Evolutionary conservation across 2,888 invertebrate species (phyloP).

Genomic region (Eupithecia insigniata): DNA sequence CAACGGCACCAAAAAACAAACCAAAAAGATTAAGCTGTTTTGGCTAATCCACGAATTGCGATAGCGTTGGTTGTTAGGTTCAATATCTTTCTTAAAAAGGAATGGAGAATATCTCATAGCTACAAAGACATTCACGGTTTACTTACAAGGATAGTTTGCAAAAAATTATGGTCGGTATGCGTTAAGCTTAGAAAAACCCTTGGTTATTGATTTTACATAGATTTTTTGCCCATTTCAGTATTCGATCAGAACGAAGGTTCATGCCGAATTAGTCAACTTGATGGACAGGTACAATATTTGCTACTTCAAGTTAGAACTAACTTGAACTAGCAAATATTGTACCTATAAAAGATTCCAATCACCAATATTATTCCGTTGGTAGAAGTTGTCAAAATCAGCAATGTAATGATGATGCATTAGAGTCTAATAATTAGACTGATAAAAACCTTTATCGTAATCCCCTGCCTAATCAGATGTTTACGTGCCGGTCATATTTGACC

Average conservation of each 20-base stretch:
- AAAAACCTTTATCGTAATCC: background rate
- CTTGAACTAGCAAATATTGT: no score
- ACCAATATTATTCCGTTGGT: background rate
- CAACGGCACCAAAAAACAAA: no score
- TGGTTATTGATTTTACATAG: no score
- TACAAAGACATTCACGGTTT: background rate
- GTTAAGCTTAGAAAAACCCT: background rate
- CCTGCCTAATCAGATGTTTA: background rate
- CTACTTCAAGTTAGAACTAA: no score
- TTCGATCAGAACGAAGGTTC: background rate
- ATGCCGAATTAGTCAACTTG: background rate
- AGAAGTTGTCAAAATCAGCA: conserved; percentile 2
- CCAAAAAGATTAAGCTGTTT: no score
- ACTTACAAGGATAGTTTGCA: background rate
- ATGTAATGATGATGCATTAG: no score
- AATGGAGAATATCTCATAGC: background rate
- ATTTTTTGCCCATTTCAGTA: no score
- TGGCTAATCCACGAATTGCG: no score
- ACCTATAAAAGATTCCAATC: no score
- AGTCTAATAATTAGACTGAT: background rate
- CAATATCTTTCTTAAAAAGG: background rate
- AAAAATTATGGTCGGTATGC: background rate
- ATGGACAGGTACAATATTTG: background rate
- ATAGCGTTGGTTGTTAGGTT: no score
- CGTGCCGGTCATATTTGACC: background rate